These are phyloP conservation scores for Columba livia DNA, from an alignment of 2,113 vertebrate genomes.

Conservation along the genomic window DNA sequence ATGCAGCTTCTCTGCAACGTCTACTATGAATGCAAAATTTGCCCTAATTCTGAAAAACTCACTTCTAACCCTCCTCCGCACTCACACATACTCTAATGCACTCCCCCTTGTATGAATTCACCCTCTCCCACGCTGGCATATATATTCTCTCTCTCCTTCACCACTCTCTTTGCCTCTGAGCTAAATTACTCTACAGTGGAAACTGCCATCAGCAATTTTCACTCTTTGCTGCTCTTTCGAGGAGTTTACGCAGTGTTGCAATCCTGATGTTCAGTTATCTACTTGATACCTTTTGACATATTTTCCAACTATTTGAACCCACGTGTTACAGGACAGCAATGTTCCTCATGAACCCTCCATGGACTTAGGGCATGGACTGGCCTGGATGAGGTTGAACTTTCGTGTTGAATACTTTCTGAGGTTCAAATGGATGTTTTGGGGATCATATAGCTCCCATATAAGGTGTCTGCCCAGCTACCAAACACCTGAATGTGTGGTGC, in stretches of 20 bases:
- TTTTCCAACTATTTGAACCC: background rate
- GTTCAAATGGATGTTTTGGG: background rate
- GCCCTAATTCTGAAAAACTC: conserved; percentile 32
- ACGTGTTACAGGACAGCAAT: background rate
- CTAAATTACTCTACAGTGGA: conserved; percentile 52
- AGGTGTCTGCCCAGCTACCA: background rate
- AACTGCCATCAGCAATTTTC: conserved; percentile 57
- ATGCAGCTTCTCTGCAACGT: background rate
- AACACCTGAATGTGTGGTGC: background rate
- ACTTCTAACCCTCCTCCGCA: conserved; percentile 28
- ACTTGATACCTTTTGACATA: background rate
- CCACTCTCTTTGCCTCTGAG: conserved; percentile 43
- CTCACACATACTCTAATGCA: conserved; percentile 28
- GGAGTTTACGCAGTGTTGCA: conserved; percentile 20
- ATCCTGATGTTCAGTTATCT: background rate
- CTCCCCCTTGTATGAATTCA: conserved; percentile 10
- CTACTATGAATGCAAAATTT: conserved; percentile 2
- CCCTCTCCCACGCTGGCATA: conserved; percentile 40
- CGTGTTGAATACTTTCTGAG: background rate
- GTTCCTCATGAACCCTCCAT: background rate
- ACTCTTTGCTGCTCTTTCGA: conserved; percentile 51
- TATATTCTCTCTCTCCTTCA: conserved; percentile 28
- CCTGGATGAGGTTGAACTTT: background rate
- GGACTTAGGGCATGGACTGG: background rate
- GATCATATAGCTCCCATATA: accelerated